Percentiles rank a stretch among this genome's conserved stretches.
These are phyloP conservation scores for Acipenser ruthenus DNA, from an alignment of 2,797 vertebrate genomes.

Conservation along the genomic window DNA sequence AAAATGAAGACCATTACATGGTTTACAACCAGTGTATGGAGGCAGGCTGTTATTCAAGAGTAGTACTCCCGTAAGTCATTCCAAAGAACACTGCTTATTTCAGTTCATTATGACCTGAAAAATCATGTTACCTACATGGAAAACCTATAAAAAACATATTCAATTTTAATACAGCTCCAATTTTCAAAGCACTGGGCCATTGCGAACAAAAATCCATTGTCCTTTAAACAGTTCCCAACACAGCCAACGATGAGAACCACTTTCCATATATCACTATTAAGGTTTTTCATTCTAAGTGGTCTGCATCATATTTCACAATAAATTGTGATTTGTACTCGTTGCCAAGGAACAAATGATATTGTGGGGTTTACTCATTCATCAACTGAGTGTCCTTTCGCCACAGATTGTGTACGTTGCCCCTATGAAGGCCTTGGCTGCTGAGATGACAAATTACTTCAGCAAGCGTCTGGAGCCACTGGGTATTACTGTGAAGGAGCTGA, in stretches of 20 bases:
- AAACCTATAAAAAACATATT: conserved; percentile 42
- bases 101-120: conserved; percentile 42
- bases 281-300: conserved; percentile 53
- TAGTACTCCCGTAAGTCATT: conserved; percentile 30
- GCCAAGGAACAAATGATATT: conserved; percentile 66
- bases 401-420: conserved; percentile 96
- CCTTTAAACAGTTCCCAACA: conserved; percentile 50
- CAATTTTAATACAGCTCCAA: conserved; percentile 47
- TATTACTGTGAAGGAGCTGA: conserved; percentile 87
- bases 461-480: conserved; percentile 87
- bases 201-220: conserved; percentile 56
- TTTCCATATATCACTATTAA: conserved; percentile 78
- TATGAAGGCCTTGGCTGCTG: conserved; percentile 97
- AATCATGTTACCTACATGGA: conserved; percentile 40
- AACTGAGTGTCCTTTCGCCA: conserved; percentile 59
- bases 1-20: conserved; percentile 21
- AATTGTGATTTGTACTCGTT: conserved; percentile 71
- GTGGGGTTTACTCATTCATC: conserved; percentile 73
- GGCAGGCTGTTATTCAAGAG: conserved; percentile 33
- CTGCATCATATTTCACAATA: conserved; percentile 73
- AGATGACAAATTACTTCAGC: conserved; percentile 98
- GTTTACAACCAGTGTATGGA: conserved; percentile 22
- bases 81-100: conserved; percentile 34
- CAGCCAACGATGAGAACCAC: conserved; percentile 53
- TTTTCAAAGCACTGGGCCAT: conserved; percentile 43